Evolutionary conservation across 2,113 vertebrate species (phyloP).

Genomic region (Micromys minutus): DNA sequence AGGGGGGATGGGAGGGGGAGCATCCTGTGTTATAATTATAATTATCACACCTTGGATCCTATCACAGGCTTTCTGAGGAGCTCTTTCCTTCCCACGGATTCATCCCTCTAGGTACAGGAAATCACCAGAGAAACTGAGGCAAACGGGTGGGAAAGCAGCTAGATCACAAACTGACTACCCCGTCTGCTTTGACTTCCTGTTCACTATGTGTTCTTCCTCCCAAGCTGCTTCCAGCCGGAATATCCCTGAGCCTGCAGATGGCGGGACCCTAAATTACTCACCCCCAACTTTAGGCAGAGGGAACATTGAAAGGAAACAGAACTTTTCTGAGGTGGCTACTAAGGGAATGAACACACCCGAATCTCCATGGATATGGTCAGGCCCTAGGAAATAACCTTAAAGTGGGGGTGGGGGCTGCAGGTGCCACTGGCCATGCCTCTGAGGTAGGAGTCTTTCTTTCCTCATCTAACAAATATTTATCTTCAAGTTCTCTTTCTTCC

Average conservation of each 20-base stretch:
- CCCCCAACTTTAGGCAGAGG: not conserved
- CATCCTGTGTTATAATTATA: conserved; percentile 70
- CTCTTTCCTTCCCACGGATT: conserved; percentile 72
- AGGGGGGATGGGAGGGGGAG: conserved; percentile 53
- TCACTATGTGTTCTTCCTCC: not conserved
- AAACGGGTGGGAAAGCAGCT: not conserved
- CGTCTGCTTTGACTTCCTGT: not conserved
- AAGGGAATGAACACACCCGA: not conserved
- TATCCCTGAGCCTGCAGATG: not conserved
- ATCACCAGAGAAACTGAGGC: conserved; percentile 68
- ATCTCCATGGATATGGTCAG: not conserved
- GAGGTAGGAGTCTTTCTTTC: not conserved
- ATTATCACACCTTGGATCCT: conserved; percentile 76
- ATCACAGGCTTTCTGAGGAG: conserved; percentile 58
- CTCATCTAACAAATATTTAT: not conserved
- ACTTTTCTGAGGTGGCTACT: not conserved
- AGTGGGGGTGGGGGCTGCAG: not conserved
- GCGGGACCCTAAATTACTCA: not conserved
- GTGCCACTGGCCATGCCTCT: not conserved
- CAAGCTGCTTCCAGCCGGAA: not conserved
- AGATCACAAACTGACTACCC: not conserved
- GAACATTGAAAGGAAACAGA: not conserved
- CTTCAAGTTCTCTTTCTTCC: not conserved
- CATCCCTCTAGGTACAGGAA: conserved; percentile 42
- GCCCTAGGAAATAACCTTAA: not conserved